Evolutionary conservation across 2,113 vertebrate species (phyloP).

Genomic region (Eidolon helvum): DNA sequence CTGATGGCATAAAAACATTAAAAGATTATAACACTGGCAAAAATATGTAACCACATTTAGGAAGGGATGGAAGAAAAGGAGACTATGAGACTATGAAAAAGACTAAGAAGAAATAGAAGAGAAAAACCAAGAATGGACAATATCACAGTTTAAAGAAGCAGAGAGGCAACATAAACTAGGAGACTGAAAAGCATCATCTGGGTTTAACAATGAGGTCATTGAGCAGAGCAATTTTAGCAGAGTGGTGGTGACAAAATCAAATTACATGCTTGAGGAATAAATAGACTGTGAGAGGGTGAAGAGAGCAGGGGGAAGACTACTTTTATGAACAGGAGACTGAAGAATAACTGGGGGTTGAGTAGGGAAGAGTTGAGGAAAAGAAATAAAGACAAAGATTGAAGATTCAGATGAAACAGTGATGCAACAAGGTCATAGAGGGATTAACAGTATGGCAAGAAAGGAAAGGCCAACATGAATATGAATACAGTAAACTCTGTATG

Average conservation of each 20-base stretch:
- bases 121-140: neutral
- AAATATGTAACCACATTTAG: conserved; percentile 32
- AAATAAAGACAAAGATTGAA: neutral
- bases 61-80: neutral
- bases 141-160: conserved; percentile 1
- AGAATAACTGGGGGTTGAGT: neutral
- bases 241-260: conserved; percentile 10
- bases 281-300: neutral
- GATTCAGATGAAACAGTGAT: neutral
- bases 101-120: neutral
- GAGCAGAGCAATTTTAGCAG: conserved; percentile 7
- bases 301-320: neutral
- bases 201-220: conserved; percentile 17
- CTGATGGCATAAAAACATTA: neutral
- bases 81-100: neutral
- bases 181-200: neutral
- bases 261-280: neutral
- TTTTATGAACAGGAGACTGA: neutral
- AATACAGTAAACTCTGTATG: neutral
- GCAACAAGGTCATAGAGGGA: neutral
- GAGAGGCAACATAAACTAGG: neutral
- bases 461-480: neutral
- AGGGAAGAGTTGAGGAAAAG: neutral
- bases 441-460: neutral
- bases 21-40: neutral